These are phyloP conservation scores for Progne subis DNA, from an alignment of 2,113 vertebrate genomes.

Conservation along the genomic window DNA sequence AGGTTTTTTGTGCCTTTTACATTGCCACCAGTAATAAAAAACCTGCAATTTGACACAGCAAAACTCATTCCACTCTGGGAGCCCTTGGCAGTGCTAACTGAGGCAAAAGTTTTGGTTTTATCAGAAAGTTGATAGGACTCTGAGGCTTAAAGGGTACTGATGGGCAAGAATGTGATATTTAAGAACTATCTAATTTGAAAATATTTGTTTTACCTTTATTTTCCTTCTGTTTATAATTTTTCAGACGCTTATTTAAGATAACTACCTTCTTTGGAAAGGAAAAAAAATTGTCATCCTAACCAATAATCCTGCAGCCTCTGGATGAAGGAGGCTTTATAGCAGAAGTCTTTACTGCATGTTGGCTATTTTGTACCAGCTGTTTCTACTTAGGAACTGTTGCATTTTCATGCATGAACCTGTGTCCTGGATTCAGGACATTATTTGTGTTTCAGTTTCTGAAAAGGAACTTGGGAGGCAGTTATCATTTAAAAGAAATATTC, in stretches of 20 bases:
- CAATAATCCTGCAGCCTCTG: neutral
- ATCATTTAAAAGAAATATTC: neutral
- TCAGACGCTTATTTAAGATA: neutral
- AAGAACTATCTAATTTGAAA: neutral
- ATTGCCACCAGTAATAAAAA: neutral
- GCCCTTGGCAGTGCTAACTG: neutral
- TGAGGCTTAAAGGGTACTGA: neutral
- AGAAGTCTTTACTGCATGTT: neutral
- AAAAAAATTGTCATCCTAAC: neutral
- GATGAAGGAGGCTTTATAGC: neutral
- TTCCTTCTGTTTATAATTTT: conserved; percentile 7
- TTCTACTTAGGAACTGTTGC: neutral
- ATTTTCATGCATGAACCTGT: neutral
- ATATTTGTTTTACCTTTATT: neutral
- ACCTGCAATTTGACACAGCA: neutral
- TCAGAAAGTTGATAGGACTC: neutral
- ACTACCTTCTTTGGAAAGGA: neutral
- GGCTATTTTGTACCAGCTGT: neutral
- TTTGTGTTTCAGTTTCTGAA: neutral
- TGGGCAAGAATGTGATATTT: neutral
- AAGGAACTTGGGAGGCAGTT: neutral
- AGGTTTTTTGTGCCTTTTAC: conserved; percentile 16
- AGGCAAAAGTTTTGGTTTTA: conserved; percentile 7
- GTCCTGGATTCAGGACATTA: neutral
- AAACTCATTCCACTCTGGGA: neutral